Conservation (phyloP, 2,888 invertebrate genomes). For the Drosophila atroscutellata region DNA sequence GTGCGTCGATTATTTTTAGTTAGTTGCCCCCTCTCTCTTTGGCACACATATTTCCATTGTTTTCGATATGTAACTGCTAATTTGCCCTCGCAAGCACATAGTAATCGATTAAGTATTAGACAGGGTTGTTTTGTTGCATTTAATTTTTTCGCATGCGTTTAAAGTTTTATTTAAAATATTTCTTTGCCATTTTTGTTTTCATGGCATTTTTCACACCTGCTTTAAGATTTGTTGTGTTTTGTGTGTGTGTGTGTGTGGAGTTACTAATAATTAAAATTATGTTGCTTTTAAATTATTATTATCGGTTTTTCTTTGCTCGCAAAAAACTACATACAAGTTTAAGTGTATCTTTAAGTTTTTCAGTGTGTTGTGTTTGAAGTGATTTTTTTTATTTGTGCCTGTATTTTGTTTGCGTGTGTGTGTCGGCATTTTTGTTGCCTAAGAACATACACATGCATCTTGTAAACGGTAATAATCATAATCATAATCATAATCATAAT, state of each 20-base stretch:
- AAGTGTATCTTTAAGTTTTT: constrained; percentile 34
- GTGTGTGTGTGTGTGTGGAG: constrained; percentile 27
- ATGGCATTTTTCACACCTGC: constrained; percentile 34
- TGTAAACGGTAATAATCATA: constrained; percentile 59
- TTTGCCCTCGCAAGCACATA: neutral
- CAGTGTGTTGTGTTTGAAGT: constrained; percentile 33
- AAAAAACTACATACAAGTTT: constrained; percentile 45
- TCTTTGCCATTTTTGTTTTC: constrained; percentile 56
- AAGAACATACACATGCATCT: constrained; percentile 61
- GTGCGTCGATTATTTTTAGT: constrained; percentile 69
- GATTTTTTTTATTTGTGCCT: constrained; percentile 43
- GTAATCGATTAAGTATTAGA: constrained; percentile 14
- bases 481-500: constrained; percentile 57
- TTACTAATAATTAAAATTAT: constrained; percentile 64
- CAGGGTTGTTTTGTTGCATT: constrained; percentile 22
- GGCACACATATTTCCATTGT: neutral
- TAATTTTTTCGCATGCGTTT: constrained; percentile 63
- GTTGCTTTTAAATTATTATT: constrained; percentile 70
- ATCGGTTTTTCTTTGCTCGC: constrained; percentile 60
- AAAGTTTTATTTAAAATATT: constrained; percentile 80
- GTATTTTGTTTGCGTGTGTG: constrained; percentile 25
- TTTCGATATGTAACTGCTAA: constrained; percentile 20
- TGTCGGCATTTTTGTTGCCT: constrained; percentile 36
- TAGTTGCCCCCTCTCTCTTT: constrained; percentile 35
- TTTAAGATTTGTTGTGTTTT: constrained; percentile 30